Conservation (phyloP, 30 jellyfish, hydroid and myxozoan species). For the Aurelia sp. region DNA sequence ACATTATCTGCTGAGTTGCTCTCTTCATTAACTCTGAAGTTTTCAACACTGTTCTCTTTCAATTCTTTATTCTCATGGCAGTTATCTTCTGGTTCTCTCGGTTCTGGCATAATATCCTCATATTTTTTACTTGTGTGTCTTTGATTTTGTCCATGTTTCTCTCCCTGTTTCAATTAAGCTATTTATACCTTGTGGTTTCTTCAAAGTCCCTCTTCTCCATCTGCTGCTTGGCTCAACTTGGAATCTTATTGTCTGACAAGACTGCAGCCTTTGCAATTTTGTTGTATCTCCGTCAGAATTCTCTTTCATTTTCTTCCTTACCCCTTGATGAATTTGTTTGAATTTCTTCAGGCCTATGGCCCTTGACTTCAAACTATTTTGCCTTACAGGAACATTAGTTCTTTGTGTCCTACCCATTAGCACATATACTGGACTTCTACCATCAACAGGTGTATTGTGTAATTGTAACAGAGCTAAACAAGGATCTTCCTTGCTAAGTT, state of each 20-base stretch:
- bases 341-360: neutral
- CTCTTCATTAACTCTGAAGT: no score
- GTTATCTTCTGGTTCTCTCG: neutral
- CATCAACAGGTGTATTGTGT: constrained; percentile 28
- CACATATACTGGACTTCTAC: constrained; percentile 28
- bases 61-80: no score
- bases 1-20: constrained; percentile 1
- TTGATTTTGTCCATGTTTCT: neutral
- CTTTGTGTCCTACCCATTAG: constrained; percentile 5
- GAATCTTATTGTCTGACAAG: neutral
- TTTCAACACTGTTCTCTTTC: no score
- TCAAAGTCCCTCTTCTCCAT: constrained; percentile 15
- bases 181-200: constrained; percentile 17
- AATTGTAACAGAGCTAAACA: no score
- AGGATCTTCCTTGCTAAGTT: no score
- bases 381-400: constrained; percentile 10
- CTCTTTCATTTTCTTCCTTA: neutral
- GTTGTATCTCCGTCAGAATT: neutral
- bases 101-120: constrained; percentile 7
- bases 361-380: neutral
- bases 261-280: neutral
- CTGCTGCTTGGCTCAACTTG: constrained; percentile 17
- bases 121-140: neutral
- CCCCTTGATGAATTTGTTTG: neutral
- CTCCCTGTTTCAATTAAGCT: constrained; percentile 21